Percentiles rank a stretch among this genome's conserved stretches.
Conservation (phyloP, 2,888 invertebrate genomes). For the Formica aserva region DNA sequence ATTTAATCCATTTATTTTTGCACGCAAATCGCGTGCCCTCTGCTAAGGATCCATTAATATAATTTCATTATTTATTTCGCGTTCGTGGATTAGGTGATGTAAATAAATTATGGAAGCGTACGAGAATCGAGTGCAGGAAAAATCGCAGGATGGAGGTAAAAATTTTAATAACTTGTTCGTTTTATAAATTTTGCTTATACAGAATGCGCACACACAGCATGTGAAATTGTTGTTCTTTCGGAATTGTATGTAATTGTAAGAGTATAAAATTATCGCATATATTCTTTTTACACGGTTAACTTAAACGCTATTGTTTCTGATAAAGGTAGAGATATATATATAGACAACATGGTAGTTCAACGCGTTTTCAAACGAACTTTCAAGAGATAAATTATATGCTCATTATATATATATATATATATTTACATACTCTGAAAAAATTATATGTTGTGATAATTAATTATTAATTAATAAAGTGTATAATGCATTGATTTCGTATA, state of each 20-base stretch:
- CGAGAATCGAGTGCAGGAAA: conserved; percentile 74
- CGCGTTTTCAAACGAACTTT: conserved; percentile 10
- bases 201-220: neutral
- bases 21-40: neutral
- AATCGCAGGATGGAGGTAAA: conserved; percentile 77
- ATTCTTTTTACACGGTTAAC: conserved; percentile 64
- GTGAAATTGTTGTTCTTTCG: conserved; percentile 45
- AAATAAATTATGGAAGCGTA: conserved; percentile 77
- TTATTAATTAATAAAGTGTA: neutral
- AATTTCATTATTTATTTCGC: neutral
- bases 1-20: conserved; percentile 13
- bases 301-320: conserved; percentile 8
- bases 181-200: conserved; percentile 41
- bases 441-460: conserved; percentile 19
- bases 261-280: conserved; percentile 49
- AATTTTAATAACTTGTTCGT: conserved; percentile 44
- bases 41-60: neutral
- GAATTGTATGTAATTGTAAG: conserved; percentile 36
- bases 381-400: neutral
- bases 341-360: conserved; percentile 24
- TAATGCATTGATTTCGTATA: conserved; percentile 8
- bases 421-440: neutral
- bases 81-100: conserved; percentile 50
- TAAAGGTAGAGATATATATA: conserved; percentile 13
- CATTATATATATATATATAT: no score